phyloP scores from a whole-genome alignment of 2,888 invertebrate genomes.

The Protophormia terraenovae region DNA sequence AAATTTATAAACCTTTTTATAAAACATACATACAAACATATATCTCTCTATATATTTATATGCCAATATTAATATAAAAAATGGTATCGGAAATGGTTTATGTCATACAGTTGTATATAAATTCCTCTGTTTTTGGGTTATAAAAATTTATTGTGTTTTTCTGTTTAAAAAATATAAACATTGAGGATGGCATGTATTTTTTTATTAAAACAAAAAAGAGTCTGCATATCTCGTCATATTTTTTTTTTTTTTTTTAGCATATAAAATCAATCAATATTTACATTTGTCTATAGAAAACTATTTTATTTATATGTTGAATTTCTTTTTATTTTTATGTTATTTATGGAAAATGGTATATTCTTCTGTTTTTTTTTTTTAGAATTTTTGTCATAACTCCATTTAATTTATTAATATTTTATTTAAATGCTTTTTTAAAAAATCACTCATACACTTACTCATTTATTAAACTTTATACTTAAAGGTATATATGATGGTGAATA shows the following conservation, averaged over 20 bases:
- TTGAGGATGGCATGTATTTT: conserved; percentile 61
- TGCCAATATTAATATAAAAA: conserved; percentile 8
- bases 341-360: conserved; percentile 20
- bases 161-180: conserved; percentile 25
- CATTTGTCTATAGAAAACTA: conserved; percentile 42
- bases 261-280: conserved; percentile 61
- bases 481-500: too few species aligned
- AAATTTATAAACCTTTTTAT: conserved; percentile 29
- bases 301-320: conserved; percentile 1
- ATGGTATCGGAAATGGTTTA: conserved; percentile 61
- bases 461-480: neutral
- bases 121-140: conserved; percentile 44
- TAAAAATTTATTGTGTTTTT: conserved; percentile 55
- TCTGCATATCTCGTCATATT: conserved; percentile 55
- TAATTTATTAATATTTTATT: conserved; percentile 10
- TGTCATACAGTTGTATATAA: conserved; percentile 60
- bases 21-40: conserved; percentile 38
- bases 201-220: conserved; percentile 15
- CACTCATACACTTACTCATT: conserved; percentile 12
- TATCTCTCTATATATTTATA: conserved; percentile 18
- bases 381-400: conserved; percentile 11
- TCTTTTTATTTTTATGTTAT: conserved; percentile 1
- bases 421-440: conserved; percentile 34
- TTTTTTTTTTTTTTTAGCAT: conserved; percentile 33
- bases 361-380: conserved; percentile 11